A percentile compares a stretch with the other conserved stretches of the same genome.
Conservation (phyloP, 2,888 invertebrate species). For the Lasioglossum morio region DNA sequence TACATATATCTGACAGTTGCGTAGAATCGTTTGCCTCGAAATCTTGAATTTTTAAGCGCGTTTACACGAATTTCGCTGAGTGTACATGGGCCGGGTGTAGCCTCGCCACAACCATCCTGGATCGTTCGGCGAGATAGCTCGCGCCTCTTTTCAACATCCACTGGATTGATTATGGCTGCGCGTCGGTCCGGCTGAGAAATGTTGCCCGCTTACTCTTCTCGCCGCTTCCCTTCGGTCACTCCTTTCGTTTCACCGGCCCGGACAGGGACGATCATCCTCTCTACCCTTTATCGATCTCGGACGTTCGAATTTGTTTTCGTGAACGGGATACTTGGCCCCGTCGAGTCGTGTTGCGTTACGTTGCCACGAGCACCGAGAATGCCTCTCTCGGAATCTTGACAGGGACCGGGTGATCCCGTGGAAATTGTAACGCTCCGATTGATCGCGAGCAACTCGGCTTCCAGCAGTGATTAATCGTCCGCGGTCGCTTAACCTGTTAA, state of each 20-base stretch:
- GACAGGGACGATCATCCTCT: constrained; percentile 65
- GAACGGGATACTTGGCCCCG: constrained; percentile 30
- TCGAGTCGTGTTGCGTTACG: constrained; percentile 17
- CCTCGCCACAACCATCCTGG: constrained; percentile 65
- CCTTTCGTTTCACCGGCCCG: constrained; percentile 53
- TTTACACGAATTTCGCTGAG: background rate
- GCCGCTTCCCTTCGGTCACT: constrained; percentile 6
- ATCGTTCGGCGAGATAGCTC: constrained; percentile 73
- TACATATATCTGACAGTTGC: no score
- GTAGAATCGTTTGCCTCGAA: no score
- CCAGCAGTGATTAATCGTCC: constrained; percentile 8
- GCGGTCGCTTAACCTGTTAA: constrained; percentile 1
- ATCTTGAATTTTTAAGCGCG: no score
- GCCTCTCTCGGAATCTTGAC: constrained; percentile 5
- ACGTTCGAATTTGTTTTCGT: constrained; percentile 69
- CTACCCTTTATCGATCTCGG: constrained; percentile 63
- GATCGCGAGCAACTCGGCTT: background rate
- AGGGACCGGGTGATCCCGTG: background rate
- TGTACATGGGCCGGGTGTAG: constrained; percentile 47
- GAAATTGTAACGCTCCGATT: constrained; percentile 14
- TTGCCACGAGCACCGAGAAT: constrained; percentile 25
- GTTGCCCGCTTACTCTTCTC: constrained; percentile 62
- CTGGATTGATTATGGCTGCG: constrained; percentile 72
- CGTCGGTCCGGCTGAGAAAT: constrained; percentile 69
- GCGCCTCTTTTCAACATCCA: constrained; percentile 76